phyloP scores from a whole-genome alignment of 2,888 invertebrate species.

The Drosophila suboccidentalis region DNA sequence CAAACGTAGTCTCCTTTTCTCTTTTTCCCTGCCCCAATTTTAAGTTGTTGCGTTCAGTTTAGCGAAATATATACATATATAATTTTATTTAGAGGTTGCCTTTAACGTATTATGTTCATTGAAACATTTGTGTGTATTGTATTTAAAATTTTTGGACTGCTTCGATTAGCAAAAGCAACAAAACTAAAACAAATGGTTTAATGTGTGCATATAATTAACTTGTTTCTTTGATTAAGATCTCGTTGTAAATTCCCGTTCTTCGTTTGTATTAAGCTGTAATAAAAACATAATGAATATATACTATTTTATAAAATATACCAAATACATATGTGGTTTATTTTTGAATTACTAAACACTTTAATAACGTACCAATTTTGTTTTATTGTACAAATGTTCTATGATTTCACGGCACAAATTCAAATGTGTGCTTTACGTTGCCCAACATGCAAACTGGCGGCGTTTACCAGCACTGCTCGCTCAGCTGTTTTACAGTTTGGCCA shows the following conservation, averaged over 20 bases:
- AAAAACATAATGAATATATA: constrained; percentile 38
- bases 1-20: constrained; percentile 3
- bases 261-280: constrained; percentile 59
- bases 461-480: constrained; percentile 45
- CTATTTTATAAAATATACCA: constrained; percentile 34
- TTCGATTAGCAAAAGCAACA: constrained; percentile 14
- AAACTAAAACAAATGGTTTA: constrained; percentile 29
- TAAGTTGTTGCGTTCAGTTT: constrained; percentile 24
- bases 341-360: not conserved
- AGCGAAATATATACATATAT: constrained; percentile 38
- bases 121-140: constrained; percentile 44
- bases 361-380: not conserved
- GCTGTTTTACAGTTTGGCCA: constrained; percentile 51
- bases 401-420: constrained; percentile 15
- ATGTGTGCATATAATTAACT: constrained; percentile 48
- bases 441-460: not conserved
- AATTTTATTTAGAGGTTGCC: constrained; percentile 21
- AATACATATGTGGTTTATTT: not conserved
- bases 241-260: constrained; percentile 70
- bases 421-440: constrained; percentile 9
- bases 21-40: constrained; percentile 2
- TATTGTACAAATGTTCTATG: constrained; percentile 2
- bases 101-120: constrained; percentile 40
- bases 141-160: constrained; percentile 55
- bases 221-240: constrained; percentile 71